A percentile compares a stretch with the other conserved stretches of the same genome.
These are phyloP conservation scores for Prionchulus punctatus DNA, from an alignment of 2,888 invertebrate genomes.

Conservation along the genomic window DNA sequence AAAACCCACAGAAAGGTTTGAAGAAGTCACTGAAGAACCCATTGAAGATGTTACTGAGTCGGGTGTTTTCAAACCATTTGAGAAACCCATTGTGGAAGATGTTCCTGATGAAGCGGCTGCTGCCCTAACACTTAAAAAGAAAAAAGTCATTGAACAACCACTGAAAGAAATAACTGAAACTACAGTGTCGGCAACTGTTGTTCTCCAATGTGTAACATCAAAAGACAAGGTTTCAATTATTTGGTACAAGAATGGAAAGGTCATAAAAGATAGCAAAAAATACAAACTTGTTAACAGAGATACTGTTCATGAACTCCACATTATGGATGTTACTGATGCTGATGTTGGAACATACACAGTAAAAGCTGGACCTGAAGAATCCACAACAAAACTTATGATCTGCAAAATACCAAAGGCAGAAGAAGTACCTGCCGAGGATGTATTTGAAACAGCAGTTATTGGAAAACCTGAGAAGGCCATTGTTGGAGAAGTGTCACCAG, in stretches of 20 bases:
- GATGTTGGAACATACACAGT: too few relatives aligned
- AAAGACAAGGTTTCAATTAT: too few relatives aligned
- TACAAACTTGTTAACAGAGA: too few relatives aligned
- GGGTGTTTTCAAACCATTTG: background rate
- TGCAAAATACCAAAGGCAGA: background rate
- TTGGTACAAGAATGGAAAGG: too few relatives aligned
- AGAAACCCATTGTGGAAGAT: background rate
- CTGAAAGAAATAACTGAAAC: background rate
- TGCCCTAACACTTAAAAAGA: background rate
- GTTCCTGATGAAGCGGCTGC: background rate
- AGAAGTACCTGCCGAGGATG: background rate
- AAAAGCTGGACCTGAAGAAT: too few relatives aligned
- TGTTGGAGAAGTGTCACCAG: background rate
- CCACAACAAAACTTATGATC: too few relatives aligned
- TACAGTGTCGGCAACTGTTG: background rate
- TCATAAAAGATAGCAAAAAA: too few relatives aligned
- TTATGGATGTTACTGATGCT: too few relatives aligned
- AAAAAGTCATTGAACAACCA: background rate
- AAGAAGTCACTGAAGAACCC: too few relatives aligned
- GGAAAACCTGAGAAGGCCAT: background rate
- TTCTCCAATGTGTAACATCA: background rate
- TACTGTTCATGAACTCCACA: too few relatives aligned
- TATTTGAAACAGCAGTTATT: background rate
- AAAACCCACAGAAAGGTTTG: too few relatives aligned
- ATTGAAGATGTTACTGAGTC: background rate